These are phyloP conservation scores for Acanthosepion lycidas DNA, from an alignment of 2,888 invertebrate genomes.

Conservation along the genomic window DNA sequence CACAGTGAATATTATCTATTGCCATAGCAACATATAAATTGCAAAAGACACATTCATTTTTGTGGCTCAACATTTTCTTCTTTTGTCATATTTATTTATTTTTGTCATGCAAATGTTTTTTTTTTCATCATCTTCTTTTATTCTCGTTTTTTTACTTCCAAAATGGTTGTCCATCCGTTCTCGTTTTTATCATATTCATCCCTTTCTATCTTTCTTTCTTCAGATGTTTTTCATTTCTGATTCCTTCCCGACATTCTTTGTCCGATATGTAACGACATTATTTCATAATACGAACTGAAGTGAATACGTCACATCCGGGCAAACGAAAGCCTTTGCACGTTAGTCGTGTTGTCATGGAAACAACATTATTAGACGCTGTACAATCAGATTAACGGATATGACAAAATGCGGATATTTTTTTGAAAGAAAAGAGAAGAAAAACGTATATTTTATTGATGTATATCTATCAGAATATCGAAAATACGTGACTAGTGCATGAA, in stretches of 20 bases:
- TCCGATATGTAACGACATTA: neutral
- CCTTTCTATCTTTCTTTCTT: neutral
- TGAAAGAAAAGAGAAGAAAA: neutral
- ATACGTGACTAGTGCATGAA: too few species aligned
- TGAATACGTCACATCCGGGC: neutral
- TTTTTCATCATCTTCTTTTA: neutral
- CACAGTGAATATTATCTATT: neutral
- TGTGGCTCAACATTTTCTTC: neutral
- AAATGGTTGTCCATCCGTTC: neutral
- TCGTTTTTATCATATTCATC: too few species aligned
- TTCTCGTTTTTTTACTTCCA: neutral
- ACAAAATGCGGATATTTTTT: neutral
- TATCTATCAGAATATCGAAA: too few species aligned
- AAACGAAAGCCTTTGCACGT: neutral
- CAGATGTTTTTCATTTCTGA: neutral
- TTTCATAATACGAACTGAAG: neutral
- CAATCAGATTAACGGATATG: neutral
- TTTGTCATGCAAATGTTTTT: neutral
- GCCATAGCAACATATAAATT: conserved; percentile 12
- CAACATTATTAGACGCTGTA: neutral
- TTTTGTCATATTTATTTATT: neutral
- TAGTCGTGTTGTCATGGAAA: neutral
- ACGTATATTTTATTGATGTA: too few species aligned
- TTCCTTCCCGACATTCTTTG: neutral
- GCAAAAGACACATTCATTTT: neutral